These are phyloP conservation scores for Petrophora chlorosata DNA, from an alignment of 2,888 invertebrate genomes.

Conservation along the genomic window DNA sequence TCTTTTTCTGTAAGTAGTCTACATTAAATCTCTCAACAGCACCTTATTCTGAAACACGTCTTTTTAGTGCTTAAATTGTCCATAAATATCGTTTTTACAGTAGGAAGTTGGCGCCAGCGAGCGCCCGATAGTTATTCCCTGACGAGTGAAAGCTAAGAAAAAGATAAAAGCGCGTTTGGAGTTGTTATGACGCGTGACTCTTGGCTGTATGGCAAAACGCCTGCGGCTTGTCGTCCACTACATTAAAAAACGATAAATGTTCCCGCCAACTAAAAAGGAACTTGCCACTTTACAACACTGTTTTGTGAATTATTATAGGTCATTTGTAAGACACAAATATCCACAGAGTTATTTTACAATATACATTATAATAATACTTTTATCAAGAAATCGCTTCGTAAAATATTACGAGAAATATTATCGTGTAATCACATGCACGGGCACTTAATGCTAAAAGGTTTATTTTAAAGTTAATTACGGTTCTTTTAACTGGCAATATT, in stretches of 20 bases:
- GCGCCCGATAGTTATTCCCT: constrained; percentile 51
- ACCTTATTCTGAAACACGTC: no score
- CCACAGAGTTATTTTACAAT: constrained; percentile 13
- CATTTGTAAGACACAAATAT: constrained; percentile 16
- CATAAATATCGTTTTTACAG: constrained; percentile 24
- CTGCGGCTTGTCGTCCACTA: constrained; percentile 62
- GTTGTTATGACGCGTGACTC: constrained; percentile 62
- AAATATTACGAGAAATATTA: constrained; percentile 23
- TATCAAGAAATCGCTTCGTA: constrained; percentile 20
- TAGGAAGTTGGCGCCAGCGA: constrained; percentile 50
- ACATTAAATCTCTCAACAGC: no score
- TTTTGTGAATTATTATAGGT: constrained; percentile 47
- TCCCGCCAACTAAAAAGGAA: constrained; percentile 32
- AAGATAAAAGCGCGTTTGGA: constrained; percentile 62
- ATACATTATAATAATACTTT: constrained; percentile 18
- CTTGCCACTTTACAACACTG: constrained; percentile 25
- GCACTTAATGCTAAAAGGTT: constrained; percentile 41
- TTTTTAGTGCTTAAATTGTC: no score
- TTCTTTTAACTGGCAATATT: constrained; percentile 45
- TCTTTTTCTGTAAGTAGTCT: no score
- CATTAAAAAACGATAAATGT: constrained; percentile 73
- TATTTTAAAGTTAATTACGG: constrained; percentile 50
- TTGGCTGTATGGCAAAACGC: constrained; percentile 54
- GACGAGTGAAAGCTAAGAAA: constrained; percentile 57
- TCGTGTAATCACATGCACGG: constrained; percentile 18